These are phyloP conservation scores for Rhipidura dahli DNA, from an alignment of 2,113 vertebrate species.

Conservation along the genomic window DNA sequence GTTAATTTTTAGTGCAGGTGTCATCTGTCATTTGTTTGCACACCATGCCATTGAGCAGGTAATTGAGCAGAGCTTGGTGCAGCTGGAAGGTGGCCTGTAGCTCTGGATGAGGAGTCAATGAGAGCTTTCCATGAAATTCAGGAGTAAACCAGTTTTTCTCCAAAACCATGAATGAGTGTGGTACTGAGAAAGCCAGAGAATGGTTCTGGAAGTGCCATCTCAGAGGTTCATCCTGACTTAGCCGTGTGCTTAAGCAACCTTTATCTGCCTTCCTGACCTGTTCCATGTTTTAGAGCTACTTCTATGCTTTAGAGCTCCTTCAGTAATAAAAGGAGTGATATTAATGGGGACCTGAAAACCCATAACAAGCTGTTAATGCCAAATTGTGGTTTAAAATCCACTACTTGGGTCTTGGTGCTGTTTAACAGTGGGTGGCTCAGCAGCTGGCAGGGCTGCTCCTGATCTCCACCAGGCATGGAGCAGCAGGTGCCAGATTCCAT, in stretches of 20 bases:
- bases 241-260: neutral
- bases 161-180: neutral
- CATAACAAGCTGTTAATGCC: no score
- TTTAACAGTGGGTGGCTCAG: neutral
- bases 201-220: neutral
- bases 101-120: neutral
- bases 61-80: neutral
- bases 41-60: neutral
- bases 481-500: neutral
- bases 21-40: neutral
- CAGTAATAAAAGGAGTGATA: neutral
- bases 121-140: neutral
- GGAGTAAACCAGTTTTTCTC: neutral
- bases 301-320: neutral
- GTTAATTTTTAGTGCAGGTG: neutral
- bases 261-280: accelerated
- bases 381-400: neutral
- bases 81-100: neutral
- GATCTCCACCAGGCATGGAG: accelerated
- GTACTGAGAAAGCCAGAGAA: neutral
- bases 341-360: neutral
- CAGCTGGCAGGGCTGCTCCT: neutral
- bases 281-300: neutral
- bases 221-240: neutral
- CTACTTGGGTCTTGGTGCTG: neutral